Evolutionary conservation across 2,797 vertebrate species (phyloP), one percentile per base, ranked within the genome.

Genomic region (Mormyrus proboscirostris): DNA sequence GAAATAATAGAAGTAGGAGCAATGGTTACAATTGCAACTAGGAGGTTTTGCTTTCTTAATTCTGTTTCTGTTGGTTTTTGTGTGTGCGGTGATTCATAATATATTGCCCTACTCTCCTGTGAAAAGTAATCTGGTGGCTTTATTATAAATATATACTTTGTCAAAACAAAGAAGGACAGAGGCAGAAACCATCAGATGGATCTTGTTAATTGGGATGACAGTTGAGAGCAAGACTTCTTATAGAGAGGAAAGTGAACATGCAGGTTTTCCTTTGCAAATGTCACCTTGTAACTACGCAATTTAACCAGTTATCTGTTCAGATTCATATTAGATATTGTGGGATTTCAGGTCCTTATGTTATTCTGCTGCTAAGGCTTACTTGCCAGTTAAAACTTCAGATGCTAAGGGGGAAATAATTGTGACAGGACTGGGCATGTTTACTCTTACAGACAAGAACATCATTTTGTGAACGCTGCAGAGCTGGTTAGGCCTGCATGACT

Each of bases 341-440:
- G 73, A 41, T 79, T 79, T 79, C 16, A n/a, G 73, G 38, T 82
- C 41, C 8, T 19, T n/a, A 1, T 19, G 41, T 73, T 16, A 38
- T 82, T 82, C 14, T 82, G 19, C 6, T 22, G 76, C 76, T 33
- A 73, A 73, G 29, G 12, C 10, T 69, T 69, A 69, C 62, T 14
- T 69, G 62, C 4, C 62, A 14, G 62, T 69, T 79, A 79, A 79
- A 16, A 79, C 38, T n/a, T 79, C 14, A 41, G 41, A 79, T 44
- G 38, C 38, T 79, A 44, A 79, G 73, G 38, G 38, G 38, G 38
- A 79, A 79, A 73, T 73, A 41, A 79, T n/a, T 44, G 29, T 33
- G 69, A 79, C 76, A 44, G 38, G 76, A 82, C 38, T 82, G 76
- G 76, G 41, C 76, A 82, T 82, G 76, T 82, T 47, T 47, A 82